These are phyloP conservation scores for Bombyx mori DNA, from an alignment of 1,140 invertebrate species.

Conservation along the genomic window DNA sequence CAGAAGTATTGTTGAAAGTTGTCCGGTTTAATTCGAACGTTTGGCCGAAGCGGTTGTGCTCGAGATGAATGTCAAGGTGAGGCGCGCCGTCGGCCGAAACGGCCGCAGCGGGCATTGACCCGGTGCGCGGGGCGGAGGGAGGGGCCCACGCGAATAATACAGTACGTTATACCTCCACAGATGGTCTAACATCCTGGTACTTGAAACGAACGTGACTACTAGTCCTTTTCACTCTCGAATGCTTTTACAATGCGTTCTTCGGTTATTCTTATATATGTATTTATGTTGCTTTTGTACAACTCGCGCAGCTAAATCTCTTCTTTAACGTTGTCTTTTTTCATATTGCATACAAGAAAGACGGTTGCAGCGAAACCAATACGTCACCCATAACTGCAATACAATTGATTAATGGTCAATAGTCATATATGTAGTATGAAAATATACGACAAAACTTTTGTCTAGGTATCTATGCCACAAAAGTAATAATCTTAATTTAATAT, in stretches of 20 bases:
- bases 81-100: slow-evolving; percentile 66
- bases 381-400: not conserved
- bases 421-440: too few species aligned
- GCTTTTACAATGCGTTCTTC: not conserved
- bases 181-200: slow-evolving; percentile 54
- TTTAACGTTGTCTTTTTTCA: not conserved
- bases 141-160: slow-evolving; percentile 66
- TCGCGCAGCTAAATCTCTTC: not conserved
- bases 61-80: slow-evolving; percentile 71
- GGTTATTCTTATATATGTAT: not conserved
- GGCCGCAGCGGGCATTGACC: slow-evolving; percentile 56
- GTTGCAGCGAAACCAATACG: too few species aligned
- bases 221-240: slow-evolving; percentile 21
- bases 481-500: too few species aligned
- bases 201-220: slow-evolving; percentile 34
- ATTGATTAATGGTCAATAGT: too few species aligned
- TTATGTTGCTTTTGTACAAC: slow-evolving; percentile 1
- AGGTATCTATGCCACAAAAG: too few species aligned
- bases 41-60: slow-evolving; percentile 53
- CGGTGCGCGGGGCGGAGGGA: slow-evolving; percentile 31
- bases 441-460: too few species aligned
- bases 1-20: slow-evolving; percentile 26
- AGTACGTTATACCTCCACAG: slow-evolving; percentile 53
- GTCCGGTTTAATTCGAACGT: slow-evolving; percentile 53
- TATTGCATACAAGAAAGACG: not conserved